phyloP scores from a whole-genome alignment of 1,140 invertebrate species.

The Trichonephila clavipes region DNA sequence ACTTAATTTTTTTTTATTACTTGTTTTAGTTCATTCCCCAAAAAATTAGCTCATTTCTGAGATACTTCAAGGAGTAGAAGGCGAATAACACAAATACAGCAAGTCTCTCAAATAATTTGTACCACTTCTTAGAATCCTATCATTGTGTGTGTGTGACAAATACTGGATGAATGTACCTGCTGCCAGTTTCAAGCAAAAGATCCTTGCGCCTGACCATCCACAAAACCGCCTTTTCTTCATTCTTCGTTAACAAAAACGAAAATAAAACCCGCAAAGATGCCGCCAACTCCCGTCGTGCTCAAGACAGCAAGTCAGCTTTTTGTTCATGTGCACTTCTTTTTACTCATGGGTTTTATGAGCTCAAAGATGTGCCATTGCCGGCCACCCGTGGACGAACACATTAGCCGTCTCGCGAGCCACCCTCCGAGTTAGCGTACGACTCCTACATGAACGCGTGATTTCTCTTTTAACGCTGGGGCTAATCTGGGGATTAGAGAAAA shows the following conservation, averaged over 20 bases:
- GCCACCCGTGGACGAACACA: slow-evolving; percentile 27
- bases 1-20: no score
- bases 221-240: no score
- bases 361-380: background rate
- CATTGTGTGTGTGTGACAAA: no score
- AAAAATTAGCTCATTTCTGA: no score
- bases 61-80: no score
- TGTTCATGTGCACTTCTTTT: background rate
- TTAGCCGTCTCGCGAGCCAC: slow-evolving; percentile 38
- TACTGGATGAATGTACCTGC: no score
- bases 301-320: background rate
- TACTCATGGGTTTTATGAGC: slow-evolving; percentile 1
- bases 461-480: slow-evolving; percentile 44
- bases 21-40: no score
- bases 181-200: no score
- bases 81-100: no score
- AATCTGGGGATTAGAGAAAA: slow-evolving; percentile 29
- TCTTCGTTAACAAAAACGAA: background rate
- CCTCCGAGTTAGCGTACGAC: background rate
- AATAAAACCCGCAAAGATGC: background rate
- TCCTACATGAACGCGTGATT: background rate
- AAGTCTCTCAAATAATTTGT: no score
- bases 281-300: background rate
- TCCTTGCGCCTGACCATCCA: no score
- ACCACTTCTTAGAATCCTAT: no score